Percentiles rank a stretch among this genome's conserved stretches.
Conservation (phyloP, 37 sponge, comb jelly and placozoan genomes). For the Spongilla lacustris region DNA sequence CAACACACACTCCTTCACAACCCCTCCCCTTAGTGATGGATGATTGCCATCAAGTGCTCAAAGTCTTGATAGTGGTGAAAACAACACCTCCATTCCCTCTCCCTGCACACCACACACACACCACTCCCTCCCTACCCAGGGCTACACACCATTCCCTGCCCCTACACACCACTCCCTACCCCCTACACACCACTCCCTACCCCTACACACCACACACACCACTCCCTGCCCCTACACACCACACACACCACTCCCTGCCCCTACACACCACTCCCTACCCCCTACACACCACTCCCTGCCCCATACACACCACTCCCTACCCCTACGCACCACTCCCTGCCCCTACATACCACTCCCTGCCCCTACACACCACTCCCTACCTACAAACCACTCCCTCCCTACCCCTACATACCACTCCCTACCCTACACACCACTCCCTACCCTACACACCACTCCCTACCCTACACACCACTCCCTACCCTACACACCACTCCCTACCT, state of each 20-base stretch:
- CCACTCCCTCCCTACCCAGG: too few relatives aligned
- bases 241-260: too few relatives aligned
- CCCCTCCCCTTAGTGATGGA: not conserved
- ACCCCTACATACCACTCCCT: too few relatives aligned
- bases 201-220: not conserved
- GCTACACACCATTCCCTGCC: not conserved
- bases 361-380: not conserved
- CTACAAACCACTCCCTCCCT: not conserved
- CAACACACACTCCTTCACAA: not conserved
- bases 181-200: too few relatives aligned
- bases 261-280: not conserved
- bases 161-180: not conserved
- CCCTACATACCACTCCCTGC: not conserved
- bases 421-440: too few relatives aligned
- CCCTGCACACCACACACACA: too few relatives aligned
- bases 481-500: too few relatives aligned
- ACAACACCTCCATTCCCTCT: too few relatives aligned
- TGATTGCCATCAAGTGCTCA: too few relatives aligned
- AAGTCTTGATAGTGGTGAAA: too few relatives aligned
- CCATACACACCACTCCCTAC: not conserved
- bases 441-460: too few relatives aligned
- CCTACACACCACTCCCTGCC: not conserved
- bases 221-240: not conserved
- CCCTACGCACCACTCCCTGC: not conserved
- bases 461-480: too few relatives aligned